These are phyloP conservation scores for Nomada hirtipes DNA, from an alignment of 2,888 invertebrate genomes.

Conservation along the genomic window DNA sequence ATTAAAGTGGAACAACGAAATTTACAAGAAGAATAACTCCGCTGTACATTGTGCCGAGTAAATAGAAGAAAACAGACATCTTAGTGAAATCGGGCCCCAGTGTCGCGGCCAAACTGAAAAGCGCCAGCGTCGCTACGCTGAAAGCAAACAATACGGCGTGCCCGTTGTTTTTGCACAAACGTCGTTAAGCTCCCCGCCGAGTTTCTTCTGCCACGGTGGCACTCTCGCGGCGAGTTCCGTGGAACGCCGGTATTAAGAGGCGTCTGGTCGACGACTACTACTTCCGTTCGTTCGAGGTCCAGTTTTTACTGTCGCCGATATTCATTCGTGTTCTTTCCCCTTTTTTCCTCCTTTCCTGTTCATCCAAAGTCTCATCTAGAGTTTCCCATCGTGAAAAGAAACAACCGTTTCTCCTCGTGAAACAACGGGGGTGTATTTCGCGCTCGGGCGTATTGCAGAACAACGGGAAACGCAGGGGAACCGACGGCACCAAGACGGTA, in stretches of 20 bases:
- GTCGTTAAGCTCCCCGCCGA: constrained; percentile 64
- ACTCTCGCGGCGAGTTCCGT: constrained; percentile 39
- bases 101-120: constrained; percentile 13
- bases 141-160: constrained; percentile 49
- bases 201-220: constrained; percentile 28
- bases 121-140: constrained; percentile 23
- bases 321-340: constrained; percentile 4
- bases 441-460: background rate
- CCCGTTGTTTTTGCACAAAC: constrained; percentile 63
- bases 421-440: constrained; percentile 5
- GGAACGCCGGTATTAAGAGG: constrained; percentile 42
- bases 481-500: background rate
- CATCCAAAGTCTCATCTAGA: background rate
- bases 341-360: background rate
- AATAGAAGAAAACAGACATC: constrained; percentile 50
- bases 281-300: constrained; percentile 20
- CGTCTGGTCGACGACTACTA: constrained; percentile 20
- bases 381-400: constrained; percentile 5
- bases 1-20: constrained; percentile 57
- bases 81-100: constrained; percentile 29
- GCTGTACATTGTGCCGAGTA: constrained; percentile 28
- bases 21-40: constrained; percentile 48
- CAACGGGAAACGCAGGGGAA: background rate
- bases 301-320: constrained; percentile 21
- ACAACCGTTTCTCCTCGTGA: constrained; percentile 10